Conservation (phyloP, 2,888 invertebrate species). For the Parnassius smintheus region DNA sequence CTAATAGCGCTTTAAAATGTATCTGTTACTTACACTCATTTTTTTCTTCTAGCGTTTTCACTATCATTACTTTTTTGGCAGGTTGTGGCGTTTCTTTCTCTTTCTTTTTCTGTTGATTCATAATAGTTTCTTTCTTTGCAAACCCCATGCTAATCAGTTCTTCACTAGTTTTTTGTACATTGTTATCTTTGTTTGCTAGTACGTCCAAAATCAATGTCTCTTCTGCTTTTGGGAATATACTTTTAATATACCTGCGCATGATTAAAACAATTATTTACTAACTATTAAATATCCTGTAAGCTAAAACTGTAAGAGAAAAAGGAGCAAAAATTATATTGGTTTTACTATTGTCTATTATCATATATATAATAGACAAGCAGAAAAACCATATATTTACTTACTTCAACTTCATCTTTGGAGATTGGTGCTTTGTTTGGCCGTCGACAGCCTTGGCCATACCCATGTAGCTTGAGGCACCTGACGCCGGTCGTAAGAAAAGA, state of each 20-base stretch:
- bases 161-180: conserved; percentile 93
- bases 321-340: no score
- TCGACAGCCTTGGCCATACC: conserved; percentile 82
- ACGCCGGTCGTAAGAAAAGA: conserved; percentile 81
- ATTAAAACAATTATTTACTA: neutral
- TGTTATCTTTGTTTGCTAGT: conserved; percentile 92
- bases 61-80: conserved; percentile 79
- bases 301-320: no score
- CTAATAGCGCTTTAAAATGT: no score
- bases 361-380: neutral
- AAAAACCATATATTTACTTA: conserved; percentile 51
- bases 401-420: conserved; percentile 97
- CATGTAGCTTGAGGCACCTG: conserved; percentile 80
- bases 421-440: conserved; percentile 85
- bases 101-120: conserved; percentile 49
- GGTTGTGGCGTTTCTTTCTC: conserved; percentile 51
- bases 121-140: conserved; percentile 85
- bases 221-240: conserved; percentile 94
- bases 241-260: conserved; percentile 90
- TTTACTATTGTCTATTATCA: no score
- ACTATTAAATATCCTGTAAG: no score
- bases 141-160: conserved; percentile 90
- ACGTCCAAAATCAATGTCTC: conserved; percentile 92
- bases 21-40: conserved; percentile 77
- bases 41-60: conserved; percentile 87